Percentiles rank a stretch among this genome's conserved stretches.
phyloP scores from a whole-genome alignment of 1,140 invertebrate genomes.

The Paraescarpia echinospica region DNA sequence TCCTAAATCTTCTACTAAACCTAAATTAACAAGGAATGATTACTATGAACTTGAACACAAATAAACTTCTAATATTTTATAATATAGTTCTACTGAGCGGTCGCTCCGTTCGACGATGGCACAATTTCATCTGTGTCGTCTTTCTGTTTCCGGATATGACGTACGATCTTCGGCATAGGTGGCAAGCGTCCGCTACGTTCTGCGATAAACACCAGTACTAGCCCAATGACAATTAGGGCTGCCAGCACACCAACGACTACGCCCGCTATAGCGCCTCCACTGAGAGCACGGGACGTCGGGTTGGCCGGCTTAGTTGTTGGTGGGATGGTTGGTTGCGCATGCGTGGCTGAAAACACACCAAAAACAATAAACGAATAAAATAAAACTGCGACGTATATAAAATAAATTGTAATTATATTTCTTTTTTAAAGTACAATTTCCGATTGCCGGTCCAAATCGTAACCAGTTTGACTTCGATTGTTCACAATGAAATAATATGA shows the following conservation, averaged over 20 bases:
- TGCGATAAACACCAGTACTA: not conserved
- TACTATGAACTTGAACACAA: too few species aligned
- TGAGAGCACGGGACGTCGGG: not conserved
- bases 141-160: not conserved
- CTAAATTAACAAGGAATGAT: not conserved
- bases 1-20: not conserved
- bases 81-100: not conserved
- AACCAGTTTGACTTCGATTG: too few species aligned
- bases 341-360: not conserved
- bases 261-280: not conserved
- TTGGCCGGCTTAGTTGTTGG: not conserved
- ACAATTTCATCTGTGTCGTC: not conserved
- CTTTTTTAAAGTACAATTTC: too few species aligned
- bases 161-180: not conserved
- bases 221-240: not conserved
- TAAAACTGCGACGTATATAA: too few species aligned
- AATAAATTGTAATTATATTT: too few species aligned
- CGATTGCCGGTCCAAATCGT: too few species aligned
- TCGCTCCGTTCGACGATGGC: not conserved
- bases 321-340: not conserved
- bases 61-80: too few species aligned
- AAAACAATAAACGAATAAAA: too few species aligned
- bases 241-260: not conserved
- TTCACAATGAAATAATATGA: not conserved
- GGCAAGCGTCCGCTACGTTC: not conserved